These are phyloP conservation scores for Chlorodrepanis virens DNA, from an alignment of 2,113 vertebrate species.

Conservation along the genomic window DNA sequence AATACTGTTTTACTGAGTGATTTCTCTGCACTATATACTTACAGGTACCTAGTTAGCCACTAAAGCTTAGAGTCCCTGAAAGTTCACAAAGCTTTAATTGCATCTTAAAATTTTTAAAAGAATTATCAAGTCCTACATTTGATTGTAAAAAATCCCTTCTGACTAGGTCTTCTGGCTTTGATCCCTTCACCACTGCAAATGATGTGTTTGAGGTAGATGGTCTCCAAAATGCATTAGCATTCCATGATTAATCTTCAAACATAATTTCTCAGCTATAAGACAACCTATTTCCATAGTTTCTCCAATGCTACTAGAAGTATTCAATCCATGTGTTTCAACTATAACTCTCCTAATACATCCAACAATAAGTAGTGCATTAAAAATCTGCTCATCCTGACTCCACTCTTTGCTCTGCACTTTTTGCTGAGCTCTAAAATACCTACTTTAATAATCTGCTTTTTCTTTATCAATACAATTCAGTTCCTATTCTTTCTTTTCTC, in stretches of 20 bases:
- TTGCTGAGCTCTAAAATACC: background rate
- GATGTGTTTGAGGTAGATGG: background rate
- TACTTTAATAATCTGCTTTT: background rate
- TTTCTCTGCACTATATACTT: background rate
- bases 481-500: background rate
- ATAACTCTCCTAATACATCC: background rate
- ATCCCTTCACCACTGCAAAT: background rate
- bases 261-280: background rate
- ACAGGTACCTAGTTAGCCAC: background rate
- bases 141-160: background rate
- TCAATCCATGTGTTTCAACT: background rate
- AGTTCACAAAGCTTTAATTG: background rate
- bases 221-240: background rate
- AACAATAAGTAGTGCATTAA: background rate
- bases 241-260: background rate
- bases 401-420: background rate
- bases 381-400: background rate
- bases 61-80: background rate
- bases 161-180: background rate
- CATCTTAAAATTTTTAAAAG: background rate
- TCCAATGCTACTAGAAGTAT: background rate
- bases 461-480: background rate
- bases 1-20: background rate
- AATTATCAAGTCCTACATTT: background rate
- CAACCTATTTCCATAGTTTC: background rate